Percentiles rank a stretch among this genome's conserved stretches.
These are phyloP conservation scores for Aurelia sp. DNA, from an alignment of 30 jellyfish, hydroid and myxozoan genomes.

Conservation along the genomic window DNA sequence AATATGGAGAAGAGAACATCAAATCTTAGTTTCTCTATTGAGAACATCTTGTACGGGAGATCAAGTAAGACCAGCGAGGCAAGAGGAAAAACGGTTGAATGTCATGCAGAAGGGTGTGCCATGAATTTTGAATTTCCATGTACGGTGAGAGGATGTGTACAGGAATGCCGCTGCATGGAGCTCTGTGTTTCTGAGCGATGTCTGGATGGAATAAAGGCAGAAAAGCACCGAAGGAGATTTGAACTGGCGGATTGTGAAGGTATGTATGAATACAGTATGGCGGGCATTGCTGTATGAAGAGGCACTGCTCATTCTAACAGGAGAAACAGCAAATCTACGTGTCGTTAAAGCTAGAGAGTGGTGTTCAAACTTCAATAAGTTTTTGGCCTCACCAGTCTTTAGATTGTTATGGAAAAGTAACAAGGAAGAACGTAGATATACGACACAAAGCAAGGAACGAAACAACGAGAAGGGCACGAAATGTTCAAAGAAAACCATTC, in stretches of 20 bases:
- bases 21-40: slow-evolving; percentile 56
- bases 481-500: too few relatives aligned
- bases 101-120: slow-evolving; percentile 6
- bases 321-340: too few relatives aligned
- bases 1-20: slow-evolving; percentile 32
- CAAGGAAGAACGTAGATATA: too few relatives aligned
- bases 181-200: slow-evolving; percentile 33
- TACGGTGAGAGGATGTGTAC: slow-evolving; percentile 35
- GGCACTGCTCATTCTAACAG: too few relatives aligned
- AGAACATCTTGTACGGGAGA: slow-evolving; percentile 56
- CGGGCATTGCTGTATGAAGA: too few relatives aligned
- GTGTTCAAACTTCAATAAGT: too few relatives aligned
- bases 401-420: too few relatives aligned
- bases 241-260: slow-evolving; percentile 29
- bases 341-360: too few relatives aligned
- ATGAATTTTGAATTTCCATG: slow-evolving; percentile 1
- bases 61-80: slow-evolving; percentile 26
- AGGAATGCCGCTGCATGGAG: slow-evolving; percentile 15
- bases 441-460: too few relatives aligned
- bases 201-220: slow-evolving; percentile 8
- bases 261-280: neutral
- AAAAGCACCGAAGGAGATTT: slow-evolving; percentile 29
- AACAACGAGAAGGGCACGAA: too few relatives aligned
- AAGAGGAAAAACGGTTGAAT: slow-evolving; percentile 9
- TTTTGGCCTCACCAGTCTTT: too few relatives aligned